These are phyloP conservation scores for Drosophila lini DNA, from an alignment of 1,140 invertebrate species.

Conservation along the genomic window DNA sequence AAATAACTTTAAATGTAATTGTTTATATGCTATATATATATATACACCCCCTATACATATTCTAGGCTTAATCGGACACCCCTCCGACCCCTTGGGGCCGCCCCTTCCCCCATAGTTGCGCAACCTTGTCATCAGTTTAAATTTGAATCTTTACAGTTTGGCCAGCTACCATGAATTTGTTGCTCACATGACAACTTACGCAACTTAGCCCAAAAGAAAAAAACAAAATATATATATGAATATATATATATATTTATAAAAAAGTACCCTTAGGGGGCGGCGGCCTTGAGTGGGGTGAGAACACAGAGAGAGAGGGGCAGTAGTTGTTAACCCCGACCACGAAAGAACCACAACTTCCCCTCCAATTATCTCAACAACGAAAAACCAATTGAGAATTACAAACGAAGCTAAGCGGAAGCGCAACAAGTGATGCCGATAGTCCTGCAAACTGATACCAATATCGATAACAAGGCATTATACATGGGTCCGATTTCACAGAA, in stretches of 20 bases:
- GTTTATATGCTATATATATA: slow-evolving; percentile 63
- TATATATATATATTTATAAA: background rate
- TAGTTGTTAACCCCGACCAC: slow-evolving; percentile 42
- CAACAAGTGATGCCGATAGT: slow-evolving; percentile 35
- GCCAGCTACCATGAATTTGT: slow-evolving; percentile 65
- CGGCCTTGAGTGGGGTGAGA: slow-evolving; percentile 5
- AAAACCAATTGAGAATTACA: slow-evolving; percentile 65
- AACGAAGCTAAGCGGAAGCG: slow-evolving; percentile 23
- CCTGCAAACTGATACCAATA: slow-evolving; percentile 8
- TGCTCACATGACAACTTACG: slow-evolving; percentile 69
- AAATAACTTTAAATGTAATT: slow-evolving; percentile 81
- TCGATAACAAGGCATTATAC: background rate
- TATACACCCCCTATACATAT: slow-evolving; percentile 51
- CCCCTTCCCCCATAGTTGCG: slow-evolving; percentile 40
- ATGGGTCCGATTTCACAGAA: background rate
- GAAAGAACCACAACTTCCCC: background rate
- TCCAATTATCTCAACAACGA: slow-evolving; percentile 66
- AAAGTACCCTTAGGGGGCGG: slow-evolving; percentile 17
- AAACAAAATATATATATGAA: background rate
- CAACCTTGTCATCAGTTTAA: slow-evolving; percentile 74
- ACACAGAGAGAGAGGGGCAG: slow-evolving; percentile 5
- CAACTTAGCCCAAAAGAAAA: slow-evolving; percentile 1
- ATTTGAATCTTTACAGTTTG: slow-evolving; percentile 73
- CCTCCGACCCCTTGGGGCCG: slow-evolving; percentile 1
- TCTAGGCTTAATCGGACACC: slow-evolving; percentile 33